Percentiles rank a stretch among this genome's conserved stretches.
Conservation (phyloP, 2,797 vertebrate genomes). For the Streptopelia turtur region DNA sequence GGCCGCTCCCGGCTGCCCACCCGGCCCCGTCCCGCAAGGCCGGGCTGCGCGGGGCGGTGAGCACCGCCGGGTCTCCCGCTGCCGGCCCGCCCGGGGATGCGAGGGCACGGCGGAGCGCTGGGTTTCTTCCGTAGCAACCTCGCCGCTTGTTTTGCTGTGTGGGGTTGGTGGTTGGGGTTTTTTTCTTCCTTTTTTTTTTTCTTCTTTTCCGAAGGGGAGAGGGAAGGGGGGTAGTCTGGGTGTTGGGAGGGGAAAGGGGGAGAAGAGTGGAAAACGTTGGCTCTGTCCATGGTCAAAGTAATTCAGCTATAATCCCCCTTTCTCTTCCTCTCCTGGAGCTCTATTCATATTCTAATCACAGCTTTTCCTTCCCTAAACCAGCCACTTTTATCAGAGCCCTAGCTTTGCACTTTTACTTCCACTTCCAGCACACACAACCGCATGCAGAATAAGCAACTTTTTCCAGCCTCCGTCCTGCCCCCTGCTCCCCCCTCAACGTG, state of each 20-base stretch:
- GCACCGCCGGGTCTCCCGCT: neutral
- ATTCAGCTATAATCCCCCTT: conserved; percentile 96
- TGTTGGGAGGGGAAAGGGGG: conserved; percentile 59
- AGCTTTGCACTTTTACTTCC: conserved; percentile 92
- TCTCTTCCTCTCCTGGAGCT: conserved; percentile 92
- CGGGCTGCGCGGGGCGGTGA: neutral
- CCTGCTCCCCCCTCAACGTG: neutral
- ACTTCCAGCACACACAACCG: conserved; percentile 83
- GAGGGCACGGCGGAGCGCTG: neutral
- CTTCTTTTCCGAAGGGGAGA: neutral
- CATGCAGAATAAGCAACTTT: conserved; percentile 60
- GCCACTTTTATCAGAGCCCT: conserved; percentile 93
- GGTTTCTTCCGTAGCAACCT: neutral
- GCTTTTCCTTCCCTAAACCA: conserved; percentile 95
- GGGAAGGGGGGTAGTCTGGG: conserved; percentile 46
- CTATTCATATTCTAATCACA: conserved; percentile 99
- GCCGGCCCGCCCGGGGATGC: neutral
- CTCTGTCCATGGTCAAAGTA: conserved; percentile 92
- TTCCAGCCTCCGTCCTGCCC: neutral
- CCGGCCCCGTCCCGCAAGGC: neutral
- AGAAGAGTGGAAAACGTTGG: conserved; percentile 82
- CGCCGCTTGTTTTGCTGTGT: conserved; percentile 28
- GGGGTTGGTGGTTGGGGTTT: neutral
- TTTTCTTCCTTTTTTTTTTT: neutral
- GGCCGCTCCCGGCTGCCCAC: neutral